Base-by-base conservation (phyloP, 1,140 invertebrate species). In the Hyles vespertilio region DNA sequence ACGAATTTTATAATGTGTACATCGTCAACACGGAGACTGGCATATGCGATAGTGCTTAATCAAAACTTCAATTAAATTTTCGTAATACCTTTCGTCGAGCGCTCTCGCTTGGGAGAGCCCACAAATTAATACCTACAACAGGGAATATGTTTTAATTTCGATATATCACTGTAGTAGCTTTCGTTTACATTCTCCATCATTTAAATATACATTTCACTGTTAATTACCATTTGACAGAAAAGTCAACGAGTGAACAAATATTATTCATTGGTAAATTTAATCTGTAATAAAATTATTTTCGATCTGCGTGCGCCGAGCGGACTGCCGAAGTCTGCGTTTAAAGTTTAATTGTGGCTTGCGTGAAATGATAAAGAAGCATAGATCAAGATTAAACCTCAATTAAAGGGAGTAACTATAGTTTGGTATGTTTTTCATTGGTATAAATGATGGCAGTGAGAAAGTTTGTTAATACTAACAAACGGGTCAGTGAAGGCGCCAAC, bases 11-110 rank as follows among this genome's bases (percentile, higher is more conserved):
- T 40, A 40, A 40, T 22, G 36, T 40, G 36, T 40, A 40, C 36
- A 40, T 51, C 49, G 12, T 58, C 34, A 47, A 44, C 36, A 49
- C 49, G 22, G 22, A 61, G 64, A 11, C 69, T 77, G 72, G 63
- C 63, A 65, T 70, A 58, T 72, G 70, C 65, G 70, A 80, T 78
- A 80, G 74, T 80, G 67, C 69, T 80, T 81, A 78, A 81, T 83
- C 75, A 81, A 81, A 81, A 80, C 72, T 81, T 80, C 77, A 84
- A 84, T 80, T 81, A 81, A 81, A 84, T 81, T 77, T 79, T 66
- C 75, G 74, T 79, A 78, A 75, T 74, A 77, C 77, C 73, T 77
- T 79, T 75, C 74, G 68, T 69, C 60, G 67, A 58, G 61, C 66
- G 62, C 60, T 52, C 71, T 68, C 69, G 58, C 65, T 53, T 56